Base-by-base conservation (phyloP, 2,888 invertebrate genomes). In the Athrips mouffetella region DNA sequence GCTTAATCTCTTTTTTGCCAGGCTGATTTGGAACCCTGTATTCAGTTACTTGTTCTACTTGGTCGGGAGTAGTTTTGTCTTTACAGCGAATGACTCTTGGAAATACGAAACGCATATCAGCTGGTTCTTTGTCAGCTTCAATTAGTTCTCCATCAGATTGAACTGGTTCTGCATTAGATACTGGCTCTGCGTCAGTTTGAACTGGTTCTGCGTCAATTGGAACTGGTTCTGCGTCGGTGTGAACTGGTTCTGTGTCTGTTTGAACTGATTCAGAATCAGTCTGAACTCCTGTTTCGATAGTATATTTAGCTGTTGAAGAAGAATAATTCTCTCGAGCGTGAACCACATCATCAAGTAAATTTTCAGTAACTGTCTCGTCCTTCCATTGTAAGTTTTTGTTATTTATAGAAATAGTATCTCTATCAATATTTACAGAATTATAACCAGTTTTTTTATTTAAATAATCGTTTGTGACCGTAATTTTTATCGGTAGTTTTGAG, bases 231-330 rank as follows among this genome's bases (percentile, higher is more conserved):
- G 13, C 3, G 1, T 18, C 20, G 20, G 3, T 18, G 8, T 20
- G 40, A 15, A 21, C n/a, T n/a, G 15, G 8, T 15, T 37, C 39
- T 37, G 18, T 27, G n/a, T 4, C n/a, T 23, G 8, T 10, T 15
- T n/a, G n/a, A n/a, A n/a, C n/a, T n/a, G n/a, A n/a, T n/a, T 30
- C 30, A 21, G 50, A 31, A 10, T 71, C 63, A 11, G 72, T 74
- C 61, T 74, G 73, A 40, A 73, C 67, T 8, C 61, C 62, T 27
- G 64, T 60, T 55, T 74, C 69, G 6, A 47, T 50, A 5, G 60
- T 67, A 30, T 21, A 41, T 54, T 58, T 60, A 47, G 3, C n/a
- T 3, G 41, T 11, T 16, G 48, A 15, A 2, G 7, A 29, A 11
- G 8, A 1, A 40, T 49, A 13, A n/a, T 47, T 23, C 2, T 39